phyloP scores from a whole-genome alignment of 1,140 invertebrate species.

The Tribolium madens region DNA sequence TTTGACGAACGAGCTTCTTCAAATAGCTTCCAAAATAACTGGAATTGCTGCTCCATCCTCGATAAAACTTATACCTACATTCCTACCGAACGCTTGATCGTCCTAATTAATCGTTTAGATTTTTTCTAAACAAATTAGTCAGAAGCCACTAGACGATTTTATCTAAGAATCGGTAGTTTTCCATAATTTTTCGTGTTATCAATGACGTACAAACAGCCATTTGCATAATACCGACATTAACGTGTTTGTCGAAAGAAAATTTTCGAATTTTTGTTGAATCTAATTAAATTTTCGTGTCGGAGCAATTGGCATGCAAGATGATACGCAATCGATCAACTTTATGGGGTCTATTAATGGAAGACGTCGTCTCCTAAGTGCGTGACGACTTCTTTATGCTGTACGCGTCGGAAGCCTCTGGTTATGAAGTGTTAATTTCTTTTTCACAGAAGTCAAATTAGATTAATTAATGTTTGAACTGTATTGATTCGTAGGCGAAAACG shows the following conservation, averaged over 20 bases:
- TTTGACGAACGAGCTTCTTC: background rate
- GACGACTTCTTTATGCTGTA: constrained; percentile 47
- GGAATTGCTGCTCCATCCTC: background rate
- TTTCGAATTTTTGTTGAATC: constrained; percentile 12
- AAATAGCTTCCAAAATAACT: background rate
- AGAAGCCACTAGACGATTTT: background rate
- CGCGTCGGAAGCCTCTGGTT: constrained; percentile 46
- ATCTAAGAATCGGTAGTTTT: background rate
- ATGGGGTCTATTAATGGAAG: constrained; percentile 52
- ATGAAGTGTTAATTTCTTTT: constrained; percentile 45
- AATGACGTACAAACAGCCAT: background rate
- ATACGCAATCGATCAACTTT: constrained; percentile 51
- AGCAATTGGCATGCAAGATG: constrained; percentile 46
- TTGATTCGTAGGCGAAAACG: constrained; percentile 9
- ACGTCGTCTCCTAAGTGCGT: constrained; percentile 46
- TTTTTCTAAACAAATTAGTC: background rate
- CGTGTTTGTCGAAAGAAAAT: background rate
- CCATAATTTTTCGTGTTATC: background rate
- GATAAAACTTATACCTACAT: background rate
- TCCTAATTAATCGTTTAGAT: background rate
- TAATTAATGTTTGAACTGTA: background rate
- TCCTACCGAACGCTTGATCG: background rate
- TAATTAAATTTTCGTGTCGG: constrained; percentile 52
- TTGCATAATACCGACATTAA: constrained; percentile 1
- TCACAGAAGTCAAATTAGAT: background rate